phyloP scores from a whole-genome alignment of 2,888 invertebrate genomes.

The Nomada ferruginata region DNA sequence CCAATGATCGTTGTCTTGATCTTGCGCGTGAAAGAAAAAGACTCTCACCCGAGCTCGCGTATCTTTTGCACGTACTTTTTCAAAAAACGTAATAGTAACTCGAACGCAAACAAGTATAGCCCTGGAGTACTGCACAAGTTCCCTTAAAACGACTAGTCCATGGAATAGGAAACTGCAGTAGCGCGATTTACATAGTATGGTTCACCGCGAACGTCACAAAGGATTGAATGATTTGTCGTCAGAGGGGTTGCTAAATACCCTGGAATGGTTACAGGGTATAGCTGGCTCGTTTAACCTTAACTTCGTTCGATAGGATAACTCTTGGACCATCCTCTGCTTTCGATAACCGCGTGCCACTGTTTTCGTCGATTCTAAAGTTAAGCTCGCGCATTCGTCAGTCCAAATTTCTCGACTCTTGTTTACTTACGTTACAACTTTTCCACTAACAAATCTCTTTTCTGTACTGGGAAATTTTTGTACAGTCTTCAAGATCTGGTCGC shows the following conservation, averaged over 20 bases:
- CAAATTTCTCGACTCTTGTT: conserved; percentile 69
- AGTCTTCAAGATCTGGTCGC: conserved; percentile 66
- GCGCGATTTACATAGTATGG: conserved; percentile 50
- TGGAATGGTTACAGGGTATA: conserved; percentile 59
- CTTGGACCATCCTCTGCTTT: conserved; percentile 28
- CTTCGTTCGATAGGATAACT: conserved; percentile 41
- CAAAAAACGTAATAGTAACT: conserved; percentile 39
- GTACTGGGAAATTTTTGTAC: conserved; percentile 81
- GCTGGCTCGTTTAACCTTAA: conserved; percentile 70
- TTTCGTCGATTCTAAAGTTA: conserved; percentile 32
- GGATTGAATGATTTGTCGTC: conserved; percentile 63
- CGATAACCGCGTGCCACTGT: conserved; percentile 45
- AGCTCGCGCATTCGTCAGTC: conserved; percentile 45
- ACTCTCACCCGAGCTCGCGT: conserved; percentile 47
- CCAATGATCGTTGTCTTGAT: conserved; percentile 55
- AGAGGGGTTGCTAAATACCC: conserved; percentile 66
- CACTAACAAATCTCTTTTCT: conserved; percentile 80
- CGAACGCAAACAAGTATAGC: conserved; percentile 40
- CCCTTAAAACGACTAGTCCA: conserved; percentile 32
- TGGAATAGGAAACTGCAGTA: conserved; percentile 40
- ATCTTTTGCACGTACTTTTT: conserved; percentile 42
- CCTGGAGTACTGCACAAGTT: conserved; percentile 37
- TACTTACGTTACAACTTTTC: conserved; percentile 80
- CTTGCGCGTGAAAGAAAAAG: conserved; percentile 62
- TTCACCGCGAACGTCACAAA: conserved; percentile 66